Evolutionary conservation across 2,888 invertebrate genomes (phyloP), one percentile per base, ranked within the genome.

Genomic region (Notodonta ziczac): DNA sequence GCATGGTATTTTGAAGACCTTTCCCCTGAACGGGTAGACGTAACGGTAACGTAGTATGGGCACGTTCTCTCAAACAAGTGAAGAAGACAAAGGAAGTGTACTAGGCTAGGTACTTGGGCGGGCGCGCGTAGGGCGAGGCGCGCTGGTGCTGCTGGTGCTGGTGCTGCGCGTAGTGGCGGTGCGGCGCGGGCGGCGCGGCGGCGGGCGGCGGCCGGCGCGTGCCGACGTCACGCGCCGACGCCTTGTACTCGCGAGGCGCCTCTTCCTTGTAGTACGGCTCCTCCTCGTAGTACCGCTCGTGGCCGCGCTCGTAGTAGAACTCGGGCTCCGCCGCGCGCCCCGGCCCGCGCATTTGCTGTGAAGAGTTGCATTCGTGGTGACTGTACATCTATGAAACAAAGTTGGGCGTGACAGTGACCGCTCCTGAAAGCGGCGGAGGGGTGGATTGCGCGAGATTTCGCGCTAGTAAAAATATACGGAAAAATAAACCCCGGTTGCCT

Each of bases 311-410:
- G 82, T 90, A 95, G 87, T 97, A 97, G 81, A 96, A 96, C 76
- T 97, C 97, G 94, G 67, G 95, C 90, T 78, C 97, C 83, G 67
- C 97, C 14, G 67, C 95, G 76, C 96, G 91, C 87, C 96, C 90
- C n/a, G 83, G 87, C n/a, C 78, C 89, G 58, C 85, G 86, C 58
- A 85, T 84, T 83, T 86, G 69, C 44, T 55, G 40, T 44, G 35
- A 35, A 35, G 35, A 7, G 35, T 35, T 35, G 35, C 35, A 35
- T 35, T 35, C 35, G 35, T 6, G 35, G 5, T 6, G 35, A 35
- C 35, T 35, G 35, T 35, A 35, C 35, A 35, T 35, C 35, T 35
- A 6, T 42, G 4, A 52, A 24, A 12, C 3, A 13, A 24, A 8
- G 12, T 51, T 52, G 39, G 14, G 12, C 50, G n/a, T 24, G 51